Evolutionary conservation across 1,140 invertebrate genomes (phyloP).

Genomic region (Archegozetes longisetosus): DNA sequence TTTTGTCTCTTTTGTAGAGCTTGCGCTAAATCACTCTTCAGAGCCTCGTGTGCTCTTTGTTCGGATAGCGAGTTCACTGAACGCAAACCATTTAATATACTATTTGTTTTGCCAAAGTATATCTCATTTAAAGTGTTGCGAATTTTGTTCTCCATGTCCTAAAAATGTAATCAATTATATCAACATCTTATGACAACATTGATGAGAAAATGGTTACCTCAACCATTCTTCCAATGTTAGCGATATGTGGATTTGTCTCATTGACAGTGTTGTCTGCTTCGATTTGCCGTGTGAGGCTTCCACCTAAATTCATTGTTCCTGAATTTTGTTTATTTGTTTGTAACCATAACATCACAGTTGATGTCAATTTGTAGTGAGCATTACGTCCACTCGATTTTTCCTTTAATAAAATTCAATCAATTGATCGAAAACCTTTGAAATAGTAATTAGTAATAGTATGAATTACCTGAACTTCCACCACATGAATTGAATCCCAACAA

Average conservation of each 20-base stretch:
- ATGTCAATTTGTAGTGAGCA: conserved; percentile 97
- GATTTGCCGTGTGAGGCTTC: conserved; percentile 89
- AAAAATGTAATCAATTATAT: too few relatives aligned
- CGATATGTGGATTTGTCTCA: conserved; percentile 89
- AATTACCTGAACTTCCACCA: conserved; percentile 73
- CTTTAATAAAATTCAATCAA: conserved; percentile 24
- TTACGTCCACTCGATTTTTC: conserved; percentile 82
- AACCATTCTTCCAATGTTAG: conserved; percentile 72
- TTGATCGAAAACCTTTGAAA: too few relatives aligned
- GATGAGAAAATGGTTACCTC: conserved; percentile 31
- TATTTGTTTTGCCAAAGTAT: conserved; percentile 97
- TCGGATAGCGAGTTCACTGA: conserved; percentile 69
- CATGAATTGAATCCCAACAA: conserved; percentile 99
- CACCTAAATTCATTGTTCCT: conserved; percentile 96
- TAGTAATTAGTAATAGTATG: background rate
- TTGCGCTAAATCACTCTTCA: conserved; percentile 64
- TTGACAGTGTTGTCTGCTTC: conserved; percentile 76
- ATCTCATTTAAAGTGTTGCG: conserved; percentile 95
- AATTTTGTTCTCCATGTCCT: conserved; percentile 99
- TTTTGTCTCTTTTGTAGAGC: conserved; percentile 55
- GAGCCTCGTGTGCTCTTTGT: conserved; percentile 57
- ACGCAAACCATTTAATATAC: conserved; percentile 93
- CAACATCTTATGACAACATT: too few relatives aligned
- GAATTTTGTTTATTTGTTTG: conserved; percentile 92
- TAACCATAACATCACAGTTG: conserved; percentile 97